Evolutionary conservation across 2,888 invertebrate genomes (phyloP).

Genomic region (Itoplectis maculator): DNA sequence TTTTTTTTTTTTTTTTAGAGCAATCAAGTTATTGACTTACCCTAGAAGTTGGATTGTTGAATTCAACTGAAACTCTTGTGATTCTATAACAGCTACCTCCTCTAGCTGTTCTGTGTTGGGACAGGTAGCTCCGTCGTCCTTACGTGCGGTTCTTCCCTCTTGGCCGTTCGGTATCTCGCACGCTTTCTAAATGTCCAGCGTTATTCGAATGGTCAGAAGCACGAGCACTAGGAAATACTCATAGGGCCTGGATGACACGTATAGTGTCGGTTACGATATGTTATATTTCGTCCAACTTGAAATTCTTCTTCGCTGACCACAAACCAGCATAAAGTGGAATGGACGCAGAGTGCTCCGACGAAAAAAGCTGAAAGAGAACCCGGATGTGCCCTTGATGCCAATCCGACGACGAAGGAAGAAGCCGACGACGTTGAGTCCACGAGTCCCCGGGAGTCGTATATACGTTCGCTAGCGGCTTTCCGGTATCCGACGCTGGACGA

Average conservation of each 20-base stretch:
- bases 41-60: too few relatives aligned
- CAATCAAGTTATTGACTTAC: too few relatives aligned
- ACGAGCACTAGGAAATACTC: not conserved
- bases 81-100: too few relatives aligned
- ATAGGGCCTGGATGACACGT: not conserved
- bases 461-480: slow-evolving; percentile 56
- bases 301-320: slow-evolving; percentile 1
- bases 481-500: slow-evolving; percentile 61
- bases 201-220: not conserved
- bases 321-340: slow-evolving; percentile 7
- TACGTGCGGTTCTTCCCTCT: not conserved
- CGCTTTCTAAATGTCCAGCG: not conserved
- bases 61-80: too few relatives aligned
- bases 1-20: too few relatives aligned
- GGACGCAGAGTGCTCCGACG: not conserved
- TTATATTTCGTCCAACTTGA: slow-evolving; percentile 1
- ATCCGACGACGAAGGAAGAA: slow-evolving; percentile 32
- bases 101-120: too few relatives aligned
- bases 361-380: slow-evolving; percentile 27
- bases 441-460: slow-evolving; percentile 27
- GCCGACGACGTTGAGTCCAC: slow-evolving; percentile 38
- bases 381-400: slow-evolving; percentile 51
- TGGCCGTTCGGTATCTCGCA: not conserved
- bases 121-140: too few relatives aligned
- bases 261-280: slow-evolving; percentile 12